phyloP scores from a whole-genome alignment of 2,113 vertebrate genomes.

The Gallinago undulata region DNA sequence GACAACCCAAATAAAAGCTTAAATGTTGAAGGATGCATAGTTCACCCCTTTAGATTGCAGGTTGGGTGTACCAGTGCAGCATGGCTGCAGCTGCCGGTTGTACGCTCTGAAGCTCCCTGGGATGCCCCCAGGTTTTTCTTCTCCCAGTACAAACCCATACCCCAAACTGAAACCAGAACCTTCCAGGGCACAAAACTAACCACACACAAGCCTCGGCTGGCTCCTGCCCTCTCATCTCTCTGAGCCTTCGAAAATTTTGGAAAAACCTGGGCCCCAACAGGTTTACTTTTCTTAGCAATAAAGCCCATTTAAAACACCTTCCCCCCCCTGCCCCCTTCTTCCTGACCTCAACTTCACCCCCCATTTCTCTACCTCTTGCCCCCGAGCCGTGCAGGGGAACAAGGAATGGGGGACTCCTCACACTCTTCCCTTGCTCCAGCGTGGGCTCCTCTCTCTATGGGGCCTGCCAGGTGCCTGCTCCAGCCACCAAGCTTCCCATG shows the following conservation, averaged over 20 bases:
- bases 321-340: not conserved
- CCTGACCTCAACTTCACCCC: not conserved
- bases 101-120: not conserved
- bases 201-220: not conserved
- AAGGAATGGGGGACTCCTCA: not conserved
- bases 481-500: accelerated
- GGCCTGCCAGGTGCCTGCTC: not conserved
- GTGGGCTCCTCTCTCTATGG: not conserved
- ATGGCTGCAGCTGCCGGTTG: not conserved
- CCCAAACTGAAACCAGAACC: not conserved
- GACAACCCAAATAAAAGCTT: not conserved
- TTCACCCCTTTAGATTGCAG: accelerated
- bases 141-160: not conserved
- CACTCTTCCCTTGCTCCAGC: not conserved
- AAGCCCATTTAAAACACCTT: not conserved
- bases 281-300: not conserved
- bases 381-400: not conserved
- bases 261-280: not conserved
- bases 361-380: not conserved
- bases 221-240: not conserved
- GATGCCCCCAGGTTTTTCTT: not conserved
- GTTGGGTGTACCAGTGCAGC: not conserved
- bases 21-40: not conserved
- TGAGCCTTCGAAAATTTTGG: not conserved
- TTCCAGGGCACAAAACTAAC: not conserved